Base-by-base conservation (phyloP, 1,140 invertebrate genomes). In the Diuraphis noxia region DNA sequence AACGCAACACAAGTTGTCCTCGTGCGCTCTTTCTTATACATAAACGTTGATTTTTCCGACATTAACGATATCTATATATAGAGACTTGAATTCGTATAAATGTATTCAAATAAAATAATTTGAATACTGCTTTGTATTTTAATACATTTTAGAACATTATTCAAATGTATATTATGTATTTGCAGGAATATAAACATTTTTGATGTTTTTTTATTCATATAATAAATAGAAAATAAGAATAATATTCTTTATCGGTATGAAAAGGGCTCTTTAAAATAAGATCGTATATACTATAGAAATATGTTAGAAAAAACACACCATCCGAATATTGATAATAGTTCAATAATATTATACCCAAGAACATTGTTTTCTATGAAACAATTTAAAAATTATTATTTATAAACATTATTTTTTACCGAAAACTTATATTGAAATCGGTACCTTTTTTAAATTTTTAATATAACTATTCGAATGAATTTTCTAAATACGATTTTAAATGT, bases 91-190 rank as follows among this genome's bases (percentile, higher is more conserved):
- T 72, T 72, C 56, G n/a, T n/a, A 72, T n/a, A 72, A 72, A 72
- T 72, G n/a, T 72, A 72, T 72, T 72, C 56, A 72, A 72, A 72
- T 72, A 72, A n/a, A 72, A 72, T n/a, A 72, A 72, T 72, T 72
- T 72, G 56, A 72, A 72, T 72, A 72, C 56, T 72, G 56, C 56
- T 72, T 72, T 72, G 56, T 72, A 72, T 72, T 72, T 72, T 72
- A 72, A 72, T n/a, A 72, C 56, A 72, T 72, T 72, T 72, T 72
- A 72, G 56, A 72, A 72, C 56, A n/a, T 72, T 72, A 72, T 72
- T 72, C 56, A 72, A 72, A 72, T 72, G 30, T 34, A 30, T 4
- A 72, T 21, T n/a, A 21, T 63, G 56, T 72, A 72, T 72, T 72
- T 5, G 30, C n/a, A 4, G n/a, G n/a, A n/a, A 72, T 34, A n/a